Conservation (phyloP, 2,113 vertebrate genomes). For the Delphinapterus leucas region DNA sequence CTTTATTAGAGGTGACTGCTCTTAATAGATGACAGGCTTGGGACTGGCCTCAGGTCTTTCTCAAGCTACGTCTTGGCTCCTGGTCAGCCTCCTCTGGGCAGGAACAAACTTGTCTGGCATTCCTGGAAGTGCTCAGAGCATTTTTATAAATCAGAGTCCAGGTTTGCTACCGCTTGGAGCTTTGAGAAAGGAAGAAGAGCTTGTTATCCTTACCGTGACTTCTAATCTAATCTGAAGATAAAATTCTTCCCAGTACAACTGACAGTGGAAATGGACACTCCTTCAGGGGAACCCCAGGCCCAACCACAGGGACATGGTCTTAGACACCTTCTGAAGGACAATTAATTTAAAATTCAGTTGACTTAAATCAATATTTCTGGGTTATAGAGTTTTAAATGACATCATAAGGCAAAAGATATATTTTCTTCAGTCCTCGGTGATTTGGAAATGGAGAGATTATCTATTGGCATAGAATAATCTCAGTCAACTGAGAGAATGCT, state of each 20-base stretch:
- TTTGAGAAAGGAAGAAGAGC: neutral
- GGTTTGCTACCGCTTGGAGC: neutral
- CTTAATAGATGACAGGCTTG: neutral
- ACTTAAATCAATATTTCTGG: neutral
- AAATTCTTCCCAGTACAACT: neutral
- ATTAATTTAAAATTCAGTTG: neutral
- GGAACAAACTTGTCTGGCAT: neutral
- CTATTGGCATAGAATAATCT: neutral
- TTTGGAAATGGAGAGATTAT: neutral
- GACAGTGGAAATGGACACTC: neutral
- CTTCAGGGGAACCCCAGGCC: neutral
- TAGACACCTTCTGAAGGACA: neutral
- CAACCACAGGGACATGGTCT: neutral
- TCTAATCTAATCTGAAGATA: neutral
- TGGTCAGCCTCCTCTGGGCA: neutral
- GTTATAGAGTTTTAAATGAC: neutral
- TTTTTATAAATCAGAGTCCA: neutral
- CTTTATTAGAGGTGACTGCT: neutral
- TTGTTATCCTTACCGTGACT: neutral
- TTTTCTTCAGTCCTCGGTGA: neutral
- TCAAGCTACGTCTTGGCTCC: neutral
- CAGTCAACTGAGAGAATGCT: neutral
- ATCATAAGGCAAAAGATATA: neutral
- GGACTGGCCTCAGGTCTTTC: neutral
- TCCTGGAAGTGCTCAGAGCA: neutral